A percentile compares a stretch with the other conserved stretches of the same genome.
Conservation (phyloP, 2,797 vertebrate species). For the Typhlichthys subterraneus region DNA sequence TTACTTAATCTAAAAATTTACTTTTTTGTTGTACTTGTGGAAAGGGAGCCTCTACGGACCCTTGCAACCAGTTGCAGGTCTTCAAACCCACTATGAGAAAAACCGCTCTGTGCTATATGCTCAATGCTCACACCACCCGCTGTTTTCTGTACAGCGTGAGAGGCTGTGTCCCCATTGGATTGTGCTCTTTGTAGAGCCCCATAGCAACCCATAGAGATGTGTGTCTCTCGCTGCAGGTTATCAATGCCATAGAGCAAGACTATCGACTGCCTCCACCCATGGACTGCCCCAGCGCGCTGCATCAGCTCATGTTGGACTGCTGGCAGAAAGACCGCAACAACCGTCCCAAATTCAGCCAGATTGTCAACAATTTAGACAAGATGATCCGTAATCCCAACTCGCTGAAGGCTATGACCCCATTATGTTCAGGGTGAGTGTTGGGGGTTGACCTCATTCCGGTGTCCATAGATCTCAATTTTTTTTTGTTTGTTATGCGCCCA, state of each 20-base stretch:
- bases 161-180: conserved; percentile 16
- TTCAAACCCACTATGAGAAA: neutral
- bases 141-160: neutral
- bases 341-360: conserved; percentile 95
- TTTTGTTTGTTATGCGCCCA: neutral
- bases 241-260: conserved; percentile 98
- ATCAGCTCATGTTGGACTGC: conserved; percentile 98
- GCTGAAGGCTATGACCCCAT: conserved; percentile 95
- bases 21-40: too few relatives aligned
- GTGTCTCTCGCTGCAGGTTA: conserved; percentile 83
- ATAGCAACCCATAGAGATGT: conserved; percentile 51
- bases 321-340: conserved; percentile 99
- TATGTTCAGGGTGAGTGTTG: conserved; percentile 88
- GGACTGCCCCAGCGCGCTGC: conserved; percentile 95
- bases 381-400: conserved; percentile 99
- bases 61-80: neutral
- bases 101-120: neutral
- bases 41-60: neutral
- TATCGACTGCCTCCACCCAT: conserved; percentile 95
- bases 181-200: conserved; percentile 32
- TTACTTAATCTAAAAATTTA: too few relatives aligned
- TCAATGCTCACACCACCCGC: neutral
- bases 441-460: neutral
- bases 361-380: conserved; percentile 98
- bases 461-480: neutral